Evolutionary conservation across 2,888 invertebrate genomes (phyloP).

Genomic region (Dendrolimus pini): DNA sequence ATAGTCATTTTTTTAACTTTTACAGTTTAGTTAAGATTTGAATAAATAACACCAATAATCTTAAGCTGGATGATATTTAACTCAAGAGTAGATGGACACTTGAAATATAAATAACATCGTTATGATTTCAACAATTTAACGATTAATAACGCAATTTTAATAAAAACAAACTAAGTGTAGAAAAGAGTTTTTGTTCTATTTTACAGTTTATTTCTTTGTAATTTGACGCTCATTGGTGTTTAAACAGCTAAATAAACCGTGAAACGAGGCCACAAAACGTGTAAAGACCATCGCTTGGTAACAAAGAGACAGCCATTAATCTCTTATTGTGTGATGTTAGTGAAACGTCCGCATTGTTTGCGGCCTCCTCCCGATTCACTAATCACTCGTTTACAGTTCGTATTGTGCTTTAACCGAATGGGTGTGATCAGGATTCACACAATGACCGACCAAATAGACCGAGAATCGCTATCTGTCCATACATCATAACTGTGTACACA

Average conservation of each 20-base stretch:
- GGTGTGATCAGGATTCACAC: conserved; percentile 57
- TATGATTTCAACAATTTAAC: background rate
- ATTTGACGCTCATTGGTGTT: conserved; percentile 61
- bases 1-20: too few relatives aligned
- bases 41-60: conserved; percentile 18
- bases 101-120: background rate
- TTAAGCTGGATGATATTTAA: background rate
- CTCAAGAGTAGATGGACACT: background rate
- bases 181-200: conserved; percentile 36
- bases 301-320: conserved; percentile 71
- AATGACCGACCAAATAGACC: conserved; percentile 58
- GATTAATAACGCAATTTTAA: background rate
- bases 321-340: conserved; percentile 64
- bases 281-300: conserved; percentile 65
- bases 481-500: conserved; percentile 58
- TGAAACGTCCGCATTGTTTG: conserved; percentile 63
- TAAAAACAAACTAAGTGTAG: background rate
- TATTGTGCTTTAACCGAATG: conserved; percentile 64
- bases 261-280: conserved; percentile 69
- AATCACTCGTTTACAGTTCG: conserved; percentile 48
- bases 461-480: conserved; percentile 51
- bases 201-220: conserved; percentile 40
- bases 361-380: conserved; percentile 57
- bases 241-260: conserved; percentile 66
- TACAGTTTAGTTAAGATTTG: too few relatives aligned